phyloP scores from a whole-genome alignment of 2,113 vertebrate species.

The Madoqua kirkii region DNA sequence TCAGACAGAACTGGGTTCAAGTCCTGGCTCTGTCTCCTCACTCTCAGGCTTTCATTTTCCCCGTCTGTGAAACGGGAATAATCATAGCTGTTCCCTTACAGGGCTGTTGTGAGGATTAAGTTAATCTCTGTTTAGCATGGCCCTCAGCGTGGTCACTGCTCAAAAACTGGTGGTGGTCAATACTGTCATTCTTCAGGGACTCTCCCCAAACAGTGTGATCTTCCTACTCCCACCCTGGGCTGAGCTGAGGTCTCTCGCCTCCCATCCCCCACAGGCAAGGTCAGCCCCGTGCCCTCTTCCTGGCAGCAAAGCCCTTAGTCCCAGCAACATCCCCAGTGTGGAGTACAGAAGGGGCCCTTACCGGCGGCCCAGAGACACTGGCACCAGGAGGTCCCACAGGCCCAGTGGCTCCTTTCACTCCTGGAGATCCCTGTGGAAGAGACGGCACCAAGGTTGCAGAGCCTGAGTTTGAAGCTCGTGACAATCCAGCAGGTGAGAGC shows the following conservation, averaged over 20 bases:
- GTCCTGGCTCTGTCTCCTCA: neutral
- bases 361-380: conserved; percentile 82
- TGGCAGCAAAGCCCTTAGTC: neutral
- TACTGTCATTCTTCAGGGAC: neutral
- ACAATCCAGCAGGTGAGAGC: neutral
- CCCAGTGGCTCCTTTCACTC: conserved; percentile 83
- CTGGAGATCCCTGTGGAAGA: conserved; percentile 77
- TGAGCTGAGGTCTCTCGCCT: neutral
- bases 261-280: neutral
- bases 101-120: neutral
- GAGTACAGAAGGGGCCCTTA: conserved; percentile 64
- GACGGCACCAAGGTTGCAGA: neutral
- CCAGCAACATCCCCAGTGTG: neutral
- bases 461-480: neutral
- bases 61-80: neutral
- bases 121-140: neutral
- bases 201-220: neutral
- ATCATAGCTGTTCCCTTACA: neutral
- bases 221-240: neutral
- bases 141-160: neutral
- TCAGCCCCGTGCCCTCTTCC: neutral
- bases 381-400: conserved; percentile 82
- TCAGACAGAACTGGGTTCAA: neutral
- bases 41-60: neutral
- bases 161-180: neutral